phyloP scores from a whole-genome alignment of 2,888 invertebrate species.

The Dermolepida albohirtum region DNA sequence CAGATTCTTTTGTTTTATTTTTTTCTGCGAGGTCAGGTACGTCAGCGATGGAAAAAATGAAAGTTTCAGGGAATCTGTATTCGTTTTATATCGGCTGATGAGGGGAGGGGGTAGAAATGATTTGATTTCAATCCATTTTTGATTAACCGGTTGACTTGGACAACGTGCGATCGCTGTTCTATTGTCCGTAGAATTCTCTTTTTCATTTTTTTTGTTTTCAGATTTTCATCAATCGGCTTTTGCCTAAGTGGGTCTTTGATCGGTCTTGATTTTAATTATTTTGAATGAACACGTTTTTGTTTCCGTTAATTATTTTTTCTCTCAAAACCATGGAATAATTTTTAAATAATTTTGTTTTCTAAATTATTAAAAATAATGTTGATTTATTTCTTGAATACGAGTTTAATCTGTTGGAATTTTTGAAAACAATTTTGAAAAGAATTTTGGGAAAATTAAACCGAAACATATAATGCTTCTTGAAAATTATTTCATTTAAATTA shows the following conservation, averaged over 20 bases:
- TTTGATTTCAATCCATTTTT: slow-evolving; percentile 56
- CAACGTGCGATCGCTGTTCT: slow-evolving; percentile 44
- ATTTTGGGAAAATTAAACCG: no score
- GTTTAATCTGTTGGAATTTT: no score
- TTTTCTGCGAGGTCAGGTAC: slow-evolving; percentile 54
- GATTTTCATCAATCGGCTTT: slow-evolving; percentile 47
- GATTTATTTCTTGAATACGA: no score
- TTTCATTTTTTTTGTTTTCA: slow-evolving; percentile 29
- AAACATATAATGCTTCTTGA: no score
- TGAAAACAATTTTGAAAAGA: no score
- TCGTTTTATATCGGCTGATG: slow-evolving; percentile 39
- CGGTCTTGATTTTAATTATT: slow-evolving; percentile 49
- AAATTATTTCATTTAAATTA: no score
- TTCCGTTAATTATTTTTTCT: slow-evolving; percentile 49
- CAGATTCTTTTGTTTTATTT: slow-evolving; percentile 37
- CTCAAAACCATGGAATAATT: slow-evolving; percentile 1
- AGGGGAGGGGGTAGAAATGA: slow-evolving; percentile 47
- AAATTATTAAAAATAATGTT: no score
- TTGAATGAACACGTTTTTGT: slow-evolving; percentile 48
- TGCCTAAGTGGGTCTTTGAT: slow-evolving; percentile 50
- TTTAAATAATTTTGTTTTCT: no score
- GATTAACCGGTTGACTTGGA: slow-evolving; percentile 54
- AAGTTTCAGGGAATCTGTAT: slow-evolving; percentile 47
- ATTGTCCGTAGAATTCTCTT: slow-evolving; percentile 29
- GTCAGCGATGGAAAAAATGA: slow-evolving; percentile 48